These are phyloP conservation scores for Drosophila pallidifrons DNA, from an alignment of 1,140 invertebrate genomes.

Conservation along the genomic window DNA sequence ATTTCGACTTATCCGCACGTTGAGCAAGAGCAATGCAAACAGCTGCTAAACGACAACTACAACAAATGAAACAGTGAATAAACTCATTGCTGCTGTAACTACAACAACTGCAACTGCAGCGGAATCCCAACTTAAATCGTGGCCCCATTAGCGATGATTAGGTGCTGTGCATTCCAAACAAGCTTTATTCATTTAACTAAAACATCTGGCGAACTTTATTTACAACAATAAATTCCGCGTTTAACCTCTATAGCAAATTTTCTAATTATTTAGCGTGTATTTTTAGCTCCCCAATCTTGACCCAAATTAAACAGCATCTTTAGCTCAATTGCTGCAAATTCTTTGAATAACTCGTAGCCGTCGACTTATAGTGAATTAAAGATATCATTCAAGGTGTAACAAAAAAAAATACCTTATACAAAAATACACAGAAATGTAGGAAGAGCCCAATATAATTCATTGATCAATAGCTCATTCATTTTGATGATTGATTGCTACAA, in stretches of 20 bases:
- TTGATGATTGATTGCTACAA: no score
- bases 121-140: constrained; percentile 6
- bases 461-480: no score
- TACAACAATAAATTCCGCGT: background rate
- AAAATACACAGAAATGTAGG: no score
- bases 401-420: no score
- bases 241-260: background rate
- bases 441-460: no score
- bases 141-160: constrained; percentile 28
- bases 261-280: background rate
- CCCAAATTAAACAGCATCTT: background rate
- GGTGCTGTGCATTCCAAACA: background rate
- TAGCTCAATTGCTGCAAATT: background rate
- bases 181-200: constrained; percentile 9
- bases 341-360: background rate
- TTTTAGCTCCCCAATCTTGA: background rate
- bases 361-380: background rate
- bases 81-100: background rate
- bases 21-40: constrained; percentile 70
- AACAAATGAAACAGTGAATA: background rate
- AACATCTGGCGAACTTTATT: constrained; percentile 11
- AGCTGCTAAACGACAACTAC: constrained; percentile 30
- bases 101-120: constrained; percentile 8
- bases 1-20: constrained; percentile 74
- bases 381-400: background rate